Base-by-base conservation (phyloP, 2,888 invertebrate genomes). In the Miltochrista miniata region DNA sequence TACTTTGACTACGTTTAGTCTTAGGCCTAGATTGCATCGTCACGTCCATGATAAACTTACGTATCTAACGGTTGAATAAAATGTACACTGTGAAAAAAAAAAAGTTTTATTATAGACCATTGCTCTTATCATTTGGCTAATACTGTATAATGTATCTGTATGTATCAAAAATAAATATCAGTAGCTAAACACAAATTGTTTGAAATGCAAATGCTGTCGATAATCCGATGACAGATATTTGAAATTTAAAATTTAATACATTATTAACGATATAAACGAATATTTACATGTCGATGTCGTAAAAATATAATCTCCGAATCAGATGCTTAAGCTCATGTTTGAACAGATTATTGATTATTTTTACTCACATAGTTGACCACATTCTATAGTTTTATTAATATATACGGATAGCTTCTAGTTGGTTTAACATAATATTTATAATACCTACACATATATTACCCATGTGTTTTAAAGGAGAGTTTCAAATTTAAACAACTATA, bases 161-260 rank as follows among this genome's bases (percentile, higher is more conserved):
- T 14, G 36, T 10, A 5, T 14, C 14, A 8, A 15, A 14, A 36
- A 10, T 9, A 36, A 36, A 36, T 10, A 10, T 14, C 36, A 15
- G 36, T 15, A 36, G 36, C 15, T 24, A 24, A 4, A 24, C 11
- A 7, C 18, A 41, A 13, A n/a, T 40, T 45, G 59, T 64, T 68
- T 53, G 54, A 64, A 64, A 56, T 51, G 45, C 45, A 57, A 49
- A 56, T 54, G 40, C 37, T 43, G 12, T 48, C 34, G 40, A 47
- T 61, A 61, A 59, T 66, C 61, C 42, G 50, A 54, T 67, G 70
- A 61, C 56, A 65, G 59, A 55, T 61, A 58, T 51, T 67, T 56
- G 51, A 46, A 56, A 64, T 68, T 70, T 68, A 71, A 51, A 51
- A 55, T 57, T 50, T 50, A 49, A 52, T 46, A 54, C 10, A 30